These are phyloP conservation scores for Ceyx cyanopectus DNA, from an alignment of 2,113 vertebrate genomes.

Conservation along the genomic window DNA sequence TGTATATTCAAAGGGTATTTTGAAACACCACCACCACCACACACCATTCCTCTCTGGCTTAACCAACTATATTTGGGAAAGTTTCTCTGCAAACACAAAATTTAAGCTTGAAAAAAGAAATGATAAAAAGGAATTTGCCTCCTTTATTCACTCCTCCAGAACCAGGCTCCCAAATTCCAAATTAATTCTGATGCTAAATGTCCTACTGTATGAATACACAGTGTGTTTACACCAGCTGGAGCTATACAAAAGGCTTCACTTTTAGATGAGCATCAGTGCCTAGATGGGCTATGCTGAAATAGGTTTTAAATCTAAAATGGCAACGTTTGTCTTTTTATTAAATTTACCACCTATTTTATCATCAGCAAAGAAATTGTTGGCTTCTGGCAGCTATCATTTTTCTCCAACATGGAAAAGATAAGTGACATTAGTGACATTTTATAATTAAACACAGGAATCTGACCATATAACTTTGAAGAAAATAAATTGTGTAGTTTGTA, in stretches of 20 bases:
- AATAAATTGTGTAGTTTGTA: not conserved
- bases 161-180: not conserved
- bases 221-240: not conserved
- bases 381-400: not conserved
- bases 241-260: not conserved
- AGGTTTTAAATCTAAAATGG: not conserved
- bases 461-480: not conserved
- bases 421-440: not conserved
- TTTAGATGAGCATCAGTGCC: not conserved
- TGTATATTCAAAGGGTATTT: not conserved
- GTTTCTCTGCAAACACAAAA: not conserved
- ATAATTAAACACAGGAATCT: not conserved
- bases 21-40: not conserved
- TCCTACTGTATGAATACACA: not conserved
- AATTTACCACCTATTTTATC: not conserved
- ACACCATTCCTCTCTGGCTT: not conserved
- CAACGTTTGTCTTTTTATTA: not conserved
- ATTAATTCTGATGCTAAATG: not conserved
- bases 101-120: not conserved
- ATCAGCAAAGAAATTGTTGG: not conserved
- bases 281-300: not conserved
- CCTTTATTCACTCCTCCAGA: not conserved
- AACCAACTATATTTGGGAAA: not conserved
- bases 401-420: not conserved
- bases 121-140: not conserved